These are phyloP conservation scores for Drusus annulatus DNA, from an alignment of 1,140 invertebrate genomes.

Conservation along the genomic window DNA sequence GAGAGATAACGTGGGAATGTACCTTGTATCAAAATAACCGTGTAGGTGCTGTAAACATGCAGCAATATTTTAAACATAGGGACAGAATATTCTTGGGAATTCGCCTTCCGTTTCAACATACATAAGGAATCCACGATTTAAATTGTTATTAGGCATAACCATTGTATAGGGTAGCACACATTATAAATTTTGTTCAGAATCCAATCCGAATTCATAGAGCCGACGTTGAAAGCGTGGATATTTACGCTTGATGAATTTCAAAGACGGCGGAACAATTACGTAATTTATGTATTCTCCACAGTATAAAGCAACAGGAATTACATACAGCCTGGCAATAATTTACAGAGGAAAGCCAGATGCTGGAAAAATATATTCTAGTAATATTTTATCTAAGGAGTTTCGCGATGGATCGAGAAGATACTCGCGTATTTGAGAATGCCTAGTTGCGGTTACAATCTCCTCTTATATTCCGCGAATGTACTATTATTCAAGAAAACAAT, in stretches of 20 bases:
- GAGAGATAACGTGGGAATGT: too few species aligned
- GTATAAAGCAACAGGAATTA: constrained; percentile 21
- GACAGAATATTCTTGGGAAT: too few species aligned
- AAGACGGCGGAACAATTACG: constrained; percentile 34
- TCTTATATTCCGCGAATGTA: too few species aligned
- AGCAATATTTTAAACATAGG: too few species aligned
- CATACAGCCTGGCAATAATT: constrained; percentile 16
- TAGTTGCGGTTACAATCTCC: too few species aligned
- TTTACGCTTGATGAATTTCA: constrained; percentile 31
- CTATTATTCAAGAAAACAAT: too few species aligned
- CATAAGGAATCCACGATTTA: not conserved
- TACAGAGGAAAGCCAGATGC: constrained; percentile 23
- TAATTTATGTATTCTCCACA: constrained; percentile 30
- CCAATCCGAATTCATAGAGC: constrained; percentile 27
- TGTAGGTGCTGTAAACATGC: too few species aligned
- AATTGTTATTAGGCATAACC: constrained; percentile 1
- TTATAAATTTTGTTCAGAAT: constrained; percentile 22
- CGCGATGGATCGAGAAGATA: too few species aligned
- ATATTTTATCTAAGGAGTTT: too few species aligned
- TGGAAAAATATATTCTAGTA: constrained; percentile 9
- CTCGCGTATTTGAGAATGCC: too few species aligned
- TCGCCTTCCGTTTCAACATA: too few species aligned
- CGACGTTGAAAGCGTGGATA: not conserved
- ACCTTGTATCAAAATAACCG: too few species aligned
- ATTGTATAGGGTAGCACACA: not conserved